Evolutionary conservation across 1,140 invertebrate species (phyloP).

Genomic region (Anastrepha ludens): DNA sequence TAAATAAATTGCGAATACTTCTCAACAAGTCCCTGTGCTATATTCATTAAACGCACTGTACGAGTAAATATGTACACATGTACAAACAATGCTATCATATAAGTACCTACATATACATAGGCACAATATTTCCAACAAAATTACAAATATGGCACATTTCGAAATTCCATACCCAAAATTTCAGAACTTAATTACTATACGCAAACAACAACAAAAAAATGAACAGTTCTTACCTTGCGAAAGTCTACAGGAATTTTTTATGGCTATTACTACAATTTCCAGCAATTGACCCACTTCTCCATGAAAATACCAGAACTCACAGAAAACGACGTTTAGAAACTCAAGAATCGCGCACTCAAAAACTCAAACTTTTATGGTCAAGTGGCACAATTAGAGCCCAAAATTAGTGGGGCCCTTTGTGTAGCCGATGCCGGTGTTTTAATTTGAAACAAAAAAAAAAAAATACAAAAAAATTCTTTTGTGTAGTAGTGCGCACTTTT

Average conservation of each 20-base stretch:
- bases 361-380: conserved; percentile 29
- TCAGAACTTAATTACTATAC: background rate
- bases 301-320: background rate
- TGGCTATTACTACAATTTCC: conserved; percentile 22
- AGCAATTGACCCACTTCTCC: conserved; percentile 32
- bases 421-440: background rate
- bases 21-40: too few relatives aligned
- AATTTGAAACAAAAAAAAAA: background rate
- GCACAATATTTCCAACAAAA: background rate
- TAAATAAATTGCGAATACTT: too few relatives aligned
- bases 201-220: background rate
- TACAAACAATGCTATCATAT: too few relatives aligned
- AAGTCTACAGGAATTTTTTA: background rate
- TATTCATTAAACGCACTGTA: too few relatives aligned
- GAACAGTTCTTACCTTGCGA: conserved; percentile 32
- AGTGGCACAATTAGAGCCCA: conserved; percentile 34
- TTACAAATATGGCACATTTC: background rate
- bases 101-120: too few relatives aligned
- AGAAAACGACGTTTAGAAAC: conserved; percentile 15
- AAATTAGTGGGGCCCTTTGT: background rate
- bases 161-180: background rate
- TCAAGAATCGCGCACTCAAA: conserved; percentile 4
- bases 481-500: background rate
- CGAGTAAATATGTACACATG: too few relatives aligned
- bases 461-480: background rate